A percentile compares a stretch with the other conserved stretches of the same genome.
phyloP scores from a whole-genome alignment of 2,797 vertebrate species.

The Oryzias sinensis region DNA sequence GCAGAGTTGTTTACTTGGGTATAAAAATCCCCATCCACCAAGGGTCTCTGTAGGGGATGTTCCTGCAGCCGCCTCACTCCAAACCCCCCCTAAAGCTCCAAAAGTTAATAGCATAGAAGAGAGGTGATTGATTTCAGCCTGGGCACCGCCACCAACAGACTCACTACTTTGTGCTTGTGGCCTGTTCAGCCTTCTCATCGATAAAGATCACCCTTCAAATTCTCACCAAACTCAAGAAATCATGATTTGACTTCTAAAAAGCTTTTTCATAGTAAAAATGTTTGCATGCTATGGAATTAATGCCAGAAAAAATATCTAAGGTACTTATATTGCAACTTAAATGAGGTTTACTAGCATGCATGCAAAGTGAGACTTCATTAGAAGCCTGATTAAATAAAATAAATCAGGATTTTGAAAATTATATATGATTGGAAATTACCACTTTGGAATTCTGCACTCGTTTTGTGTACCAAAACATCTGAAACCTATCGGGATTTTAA shows the following conservation, averaged over 20 bases:
- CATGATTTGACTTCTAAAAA: constrained; percentile 64
- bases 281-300: constrained; percentile 31
- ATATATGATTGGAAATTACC: neutral
- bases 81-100: constrained; percentile 68
- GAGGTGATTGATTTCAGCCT: constrained; percentile 72
- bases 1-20: constrained; percentile 77
- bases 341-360: neutral
- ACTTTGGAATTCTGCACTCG: neutral
- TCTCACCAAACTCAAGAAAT: constrained; percentile 65
- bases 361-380: constrained; percentile 1
- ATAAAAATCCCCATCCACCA: constrained; percentile 69
- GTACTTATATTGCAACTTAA: constrained; percentile 22
- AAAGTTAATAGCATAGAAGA: constrained; percentile 71
- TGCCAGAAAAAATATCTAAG: constrained; percentile 21
- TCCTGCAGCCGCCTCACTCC: constrained; percentile 63
- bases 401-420: neutral
- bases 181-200: constrained; percentile 66
- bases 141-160: constrained; percentile 63
- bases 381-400: neutral
- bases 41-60: constrained; percentile 74
- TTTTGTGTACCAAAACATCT: no score
- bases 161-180: constrained; percentile 65
- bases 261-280: constrained; percentile 54
- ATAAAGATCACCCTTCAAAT: constrained; percentile 75
- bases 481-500: neutral